Percentiles rank a stretch among this genome's conserved stretches.
phyloP scores from a whole-genome alignment of 2,797 vertebrate species.

The Macropus fuliginosus region DNA sequence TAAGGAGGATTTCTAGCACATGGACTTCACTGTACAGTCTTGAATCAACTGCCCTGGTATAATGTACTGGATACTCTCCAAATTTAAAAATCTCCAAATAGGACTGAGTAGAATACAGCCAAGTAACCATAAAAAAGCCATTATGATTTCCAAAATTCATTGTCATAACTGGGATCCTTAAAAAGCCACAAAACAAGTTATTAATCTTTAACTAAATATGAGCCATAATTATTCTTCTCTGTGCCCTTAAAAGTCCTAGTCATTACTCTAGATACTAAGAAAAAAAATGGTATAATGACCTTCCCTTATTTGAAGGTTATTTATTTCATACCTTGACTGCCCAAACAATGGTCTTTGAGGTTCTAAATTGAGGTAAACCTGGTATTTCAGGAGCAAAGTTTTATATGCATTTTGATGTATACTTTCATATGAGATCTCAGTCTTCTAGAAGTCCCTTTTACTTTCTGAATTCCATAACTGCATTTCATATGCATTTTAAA shows the following conservation, averaged over 20 bases:
- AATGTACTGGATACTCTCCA: slow-evolving; percentile 69
- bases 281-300: background rate
- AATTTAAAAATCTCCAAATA: slow-evolving; percentile 50
- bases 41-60: slow-evolving; percentile 69
- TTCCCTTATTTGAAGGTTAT: background rate
- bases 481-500: background rate
- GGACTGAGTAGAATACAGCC: slow-evolving; percentile 13
- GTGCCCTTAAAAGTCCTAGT: background rate
- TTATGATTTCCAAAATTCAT: slow-evolving; percentile 24
- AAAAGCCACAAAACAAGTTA: background rate
- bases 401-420: background rate
- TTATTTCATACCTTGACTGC: background rate
- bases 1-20: slow-evolving; percentile 71
- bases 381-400: background rate
- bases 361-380: background rate
- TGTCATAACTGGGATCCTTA: background rate
- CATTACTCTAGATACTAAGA: background rate
- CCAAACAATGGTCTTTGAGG: background rate
- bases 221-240: background rate
- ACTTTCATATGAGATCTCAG: background rate
- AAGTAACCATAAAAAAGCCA: background rate
- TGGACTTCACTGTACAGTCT: slow-evolving; percentile 73
- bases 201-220: background rate
- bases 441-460: background rate
- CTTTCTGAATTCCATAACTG: background rate